phyloP scores from a whole-genome alignment of 2,113 vertebrate genomes.

The Polyodon spathula region DNA sequence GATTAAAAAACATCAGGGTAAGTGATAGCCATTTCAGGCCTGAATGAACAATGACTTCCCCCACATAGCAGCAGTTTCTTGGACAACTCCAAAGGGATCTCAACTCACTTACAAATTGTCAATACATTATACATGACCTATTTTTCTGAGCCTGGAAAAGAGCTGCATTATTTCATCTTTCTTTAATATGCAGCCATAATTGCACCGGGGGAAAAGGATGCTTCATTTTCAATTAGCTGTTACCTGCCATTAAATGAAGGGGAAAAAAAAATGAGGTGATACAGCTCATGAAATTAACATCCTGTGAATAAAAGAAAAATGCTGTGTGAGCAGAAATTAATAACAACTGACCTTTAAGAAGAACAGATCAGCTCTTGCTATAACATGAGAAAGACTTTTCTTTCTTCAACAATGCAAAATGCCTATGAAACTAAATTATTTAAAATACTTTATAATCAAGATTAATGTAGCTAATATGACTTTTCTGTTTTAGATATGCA shows the following conservation, averaged over 20 bases:
- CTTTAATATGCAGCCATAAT: conserved; percentile 41
- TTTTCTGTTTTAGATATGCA: too few species aligned
- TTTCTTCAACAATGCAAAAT: too few species aligned
- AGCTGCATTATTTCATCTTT: conserved; percentile 31
- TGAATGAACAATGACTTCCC: not conserved
- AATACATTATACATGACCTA: conserved; percentile 9
- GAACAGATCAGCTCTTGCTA: conserved; percentile 13
- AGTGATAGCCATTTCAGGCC: not conserved
- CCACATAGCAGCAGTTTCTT: not conserved
- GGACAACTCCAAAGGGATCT: conserved; percentile 5
- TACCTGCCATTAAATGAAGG: conserved; percentile 47
- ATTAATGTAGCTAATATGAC: too few species aligned
- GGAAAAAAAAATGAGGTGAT: conserved; percentile 49
- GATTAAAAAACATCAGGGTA: not conserved
- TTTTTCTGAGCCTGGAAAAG: conserved; percentile 9
- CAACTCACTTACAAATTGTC: conserved; percentile 5
- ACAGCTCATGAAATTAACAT: conserved; percentile 44
- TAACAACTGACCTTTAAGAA: conserved; percentile 23
- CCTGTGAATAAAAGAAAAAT: conserved; percentile 47
- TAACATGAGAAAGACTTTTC: too few species aligned
- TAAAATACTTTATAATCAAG: too few species aligned
- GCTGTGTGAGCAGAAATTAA: conserved; percentile 41
- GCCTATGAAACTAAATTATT: too few species aligned
- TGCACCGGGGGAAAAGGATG: conserved; percentile 42
- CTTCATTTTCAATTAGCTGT: conserved; percentile 59